Conservation (phyloP, 2,888 invertebrate genomes). For the Nineta flava region DNA sequence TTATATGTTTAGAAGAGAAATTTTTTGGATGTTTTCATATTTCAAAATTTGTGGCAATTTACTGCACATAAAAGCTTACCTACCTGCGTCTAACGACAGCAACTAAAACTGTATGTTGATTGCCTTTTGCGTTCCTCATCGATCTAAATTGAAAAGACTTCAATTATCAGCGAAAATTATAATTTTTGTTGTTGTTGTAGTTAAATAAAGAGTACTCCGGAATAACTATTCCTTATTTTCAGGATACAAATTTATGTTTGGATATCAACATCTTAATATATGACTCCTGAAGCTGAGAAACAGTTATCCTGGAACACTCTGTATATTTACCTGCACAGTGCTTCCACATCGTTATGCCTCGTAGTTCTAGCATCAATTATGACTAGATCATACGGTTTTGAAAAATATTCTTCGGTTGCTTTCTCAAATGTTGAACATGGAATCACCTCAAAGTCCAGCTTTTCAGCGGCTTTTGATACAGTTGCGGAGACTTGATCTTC, state of each 20-base stretch:
- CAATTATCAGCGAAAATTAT: background rate
- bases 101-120: constrained; percentile 61
- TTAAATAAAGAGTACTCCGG: background rate
- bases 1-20: constrained; percentile 1
- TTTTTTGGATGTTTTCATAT: background rate
- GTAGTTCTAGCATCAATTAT: constrained; percentile 48
- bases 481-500: constrained; percentile 51
- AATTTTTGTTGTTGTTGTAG: background rate
- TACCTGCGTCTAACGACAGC: constrained; percentile 80
- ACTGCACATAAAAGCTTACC: constrained; percentile 20
- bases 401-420: constrained; percentile 38
- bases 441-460: constrained; percentile 40
- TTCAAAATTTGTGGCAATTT: background rate
- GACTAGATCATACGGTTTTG: constrained; percentile 39
- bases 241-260: too few relatives aligned
- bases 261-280: too few relatives aligned
- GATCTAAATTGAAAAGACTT: constrained; percentile 41
- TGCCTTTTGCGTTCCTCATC: constrained; percentile 59
- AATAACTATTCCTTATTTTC: too few relatives aligned
- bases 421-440: constrained; percentile 38
- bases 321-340: constrained; percentile 42
- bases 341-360: constrained; percentile 41
- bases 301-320: background rate
- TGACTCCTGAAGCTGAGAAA: too few relatives aligned
- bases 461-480: constrained; percentile 43